Base-by-base conservation (phyloP, 2,888 invertebrate genomes). In the Drosophila falleni region DNA sequence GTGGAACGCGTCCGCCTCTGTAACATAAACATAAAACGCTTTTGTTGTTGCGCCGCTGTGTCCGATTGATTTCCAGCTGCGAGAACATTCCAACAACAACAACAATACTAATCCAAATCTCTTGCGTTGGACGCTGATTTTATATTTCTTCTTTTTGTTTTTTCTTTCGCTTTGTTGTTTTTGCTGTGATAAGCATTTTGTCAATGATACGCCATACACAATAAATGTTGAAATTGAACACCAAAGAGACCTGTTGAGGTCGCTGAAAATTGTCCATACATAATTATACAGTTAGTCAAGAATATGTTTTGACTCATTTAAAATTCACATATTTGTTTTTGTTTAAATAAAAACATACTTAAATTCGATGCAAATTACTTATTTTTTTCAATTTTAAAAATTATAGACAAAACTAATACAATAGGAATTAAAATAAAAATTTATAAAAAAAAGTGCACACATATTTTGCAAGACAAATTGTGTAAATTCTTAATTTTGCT, bases 1-100 rank as follows among this genome's bases (percentile, higher is more conserved):
- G 68, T 67, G 39, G 53, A 49, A 23, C 53, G 61, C 73, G 58
- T 74, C 54, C 69, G 74, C 58, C 56, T 78, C 39, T 73, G 71
- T 72, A 89, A 83, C 87, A 89, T 87, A 85, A 85, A 85, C 84
- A 85, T 89, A 89, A 80, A 80, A 83, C 58, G 74, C 31, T 89
- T 87, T 83, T 74, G 84, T 84, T 86, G 84, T 75, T 70, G 74
- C 72, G 62, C 61, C 41, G 74, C 46, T 79, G 70, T 67, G 74
- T 61, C 56, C 76, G 81, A 71, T 78, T 80, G 60, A 83, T 72
- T 85, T 87, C 84, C 89, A 89, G 89, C 84, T 84, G 84, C 89
- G 84, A 89, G 84, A 89, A 87, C 87, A 89, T 83, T 89, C 87
- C 78, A 63, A 56, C 64, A 69, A 44, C 33, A 11, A 23, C 56